These are phyloP conservation scores for Psephotus haematonotus DNA, from an alignment of 2,113 vertebrate genomes.

Conservation along the genomic window DNA sequence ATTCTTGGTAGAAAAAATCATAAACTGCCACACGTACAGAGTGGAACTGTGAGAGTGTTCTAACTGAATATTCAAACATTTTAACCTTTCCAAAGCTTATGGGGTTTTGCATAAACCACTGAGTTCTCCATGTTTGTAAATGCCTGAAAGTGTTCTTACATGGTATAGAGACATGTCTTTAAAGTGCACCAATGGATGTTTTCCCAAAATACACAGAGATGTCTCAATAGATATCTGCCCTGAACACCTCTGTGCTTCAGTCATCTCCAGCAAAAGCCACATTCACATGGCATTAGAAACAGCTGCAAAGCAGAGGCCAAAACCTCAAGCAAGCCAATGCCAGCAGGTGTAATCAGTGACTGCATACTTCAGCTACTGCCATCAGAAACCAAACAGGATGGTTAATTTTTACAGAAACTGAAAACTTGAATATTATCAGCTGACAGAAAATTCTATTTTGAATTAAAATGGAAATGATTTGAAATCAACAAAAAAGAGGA, in stretches of 20 bases:
- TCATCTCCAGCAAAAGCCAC: background rate
- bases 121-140: background rate
- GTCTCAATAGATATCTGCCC: background rate
- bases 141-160: background rate
- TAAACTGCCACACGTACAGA: background rate
- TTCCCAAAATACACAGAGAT: background rate
- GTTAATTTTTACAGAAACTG: background rate
- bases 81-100: background rate
- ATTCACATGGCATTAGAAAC: background rate
- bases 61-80: background rate
- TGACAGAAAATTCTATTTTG: background rate
- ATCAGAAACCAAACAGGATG: background rate
- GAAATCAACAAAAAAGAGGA: constrained; percentile 21
- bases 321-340: background rate
- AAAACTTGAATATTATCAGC: constrained; percentile 18
- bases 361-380: background rate
- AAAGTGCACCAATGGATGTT: background rate
- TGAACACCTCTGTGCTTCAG: background rate
- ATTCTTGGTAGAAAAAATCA: background rate
- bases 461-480: constrained; percentile 24
- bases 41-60: background rate
- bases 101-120: background rate
- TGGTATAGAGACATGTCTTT: background rate
- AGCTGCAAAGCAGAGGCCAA: background rate
- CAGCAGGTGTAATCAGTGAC: background rate